A percentile compares a stretch with the other conserved stretches of the same genome.
Evolutionary conservation across 2,113 vertebrate genomes (phyloP).

Genomic region (Acrocephalus kingi): DNA sequence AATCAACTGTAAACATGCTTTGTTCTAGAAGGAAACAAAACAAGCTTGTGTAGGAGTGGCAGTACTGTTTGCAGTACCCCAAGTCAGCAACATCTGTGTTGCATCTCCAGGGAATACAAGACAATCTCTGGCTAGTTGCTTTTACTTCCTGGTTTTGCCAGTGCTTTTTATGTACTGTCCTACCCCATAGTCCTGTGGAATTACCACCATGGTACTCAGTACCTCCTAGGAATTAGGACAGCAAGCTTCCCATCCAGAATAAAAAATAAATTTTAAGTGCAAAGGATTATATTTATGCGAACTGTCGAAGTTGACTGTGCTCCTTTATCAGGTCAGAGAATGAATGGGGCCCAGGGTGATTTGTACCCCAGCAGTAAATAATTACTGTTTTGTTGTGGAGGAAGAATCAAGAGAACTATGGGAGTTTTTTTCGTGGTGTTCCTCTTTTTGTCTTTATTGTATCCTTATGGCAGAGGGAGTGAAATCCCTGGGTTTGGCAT

Average conservation of each 20-base stretch:
- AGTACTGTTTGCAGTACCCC: constrained; percentile 79
- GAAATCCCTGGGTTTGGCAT: not conserved
- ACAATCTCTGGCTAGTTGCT: constrained; percentile 77
- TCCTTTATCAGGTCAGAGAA: constrained; percentile 72
- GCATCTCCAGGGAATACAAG: constrained; percentile 76
- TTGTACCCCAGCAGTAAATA: no score
- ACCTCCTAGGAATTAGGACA: constrained; percentile 79
- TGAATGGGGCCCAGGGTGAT: no score
- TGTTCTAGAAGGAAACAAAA: constrained; percentile 77
- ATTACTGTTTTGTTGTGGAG: no score
- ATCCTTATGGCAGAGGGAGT: constrained; percentile 13
- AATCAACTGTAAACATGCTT: constrained; percentile 74
- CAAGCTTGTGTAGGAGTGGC: constrained; percentile 72
- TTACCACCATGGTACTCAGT: constrained; percentile 74
- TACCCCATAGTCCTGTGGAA: constrained; percentile 71
- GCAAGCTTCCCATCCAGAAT: constrained; percentile 75
- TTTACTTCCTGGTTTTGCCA: constrained; percentile 81
- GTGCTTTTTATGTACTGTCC: constrained; percentile 80
- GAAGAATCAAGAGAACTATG: constrained; percentile 52
- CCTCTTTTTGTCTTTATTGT: constrained; percentile 72
- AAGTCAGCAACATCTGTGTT: constrained; percentile 73
- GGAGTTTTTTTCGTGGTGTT: constrained; percentile 76
- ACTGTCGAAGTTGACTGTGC: not conserved
- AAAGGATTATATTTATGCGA: not conserved
- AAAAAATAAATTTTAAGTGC: not conserved